Evolutionary conservation across 2,888 invertebrate genomes (phyloP).

Genomic region (Acanthosepion esculentum): DNA sequence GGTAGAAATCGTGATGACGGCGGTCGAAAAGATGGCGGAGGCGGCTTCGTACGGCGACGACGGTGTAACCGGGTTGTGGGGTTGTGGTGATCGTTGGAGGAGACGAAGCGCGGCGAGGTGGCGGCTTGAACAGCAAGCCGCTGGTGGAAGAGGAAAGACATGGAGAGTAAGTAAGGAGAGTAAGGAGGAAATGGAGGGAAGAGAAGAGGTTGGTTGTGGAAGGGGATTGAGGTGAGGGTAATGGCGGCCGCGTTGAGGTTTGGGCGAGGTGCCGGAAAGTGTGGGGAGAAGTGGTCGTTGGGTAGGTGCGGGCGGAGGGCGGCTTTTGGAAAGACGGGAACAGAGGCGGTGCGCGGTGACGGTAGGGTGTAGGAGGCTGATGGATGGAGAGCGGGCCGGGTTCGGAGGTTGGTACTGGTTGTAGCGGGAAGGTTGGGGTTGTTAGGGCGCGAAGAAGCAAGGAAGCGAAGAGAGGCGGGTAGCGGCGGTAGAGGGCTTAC

Average conservation of each 20-base stretch:
- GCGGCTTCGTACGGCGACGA: not conserved
- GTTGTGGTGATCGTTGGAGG: not conserved
- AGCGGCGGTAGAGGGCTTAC: not conserved
- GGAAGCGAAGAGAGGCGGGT: not conserved
- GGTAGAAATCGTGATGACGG: slow-evolving; percentile 39
- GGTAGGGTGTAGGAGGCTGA: not conserved
- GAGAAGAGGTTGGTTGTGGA: not conserved
- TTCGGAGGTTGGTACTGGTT: slow-evolving; percentile 33
- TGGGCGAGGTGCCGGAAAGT: slow-evolving; percentile 6
- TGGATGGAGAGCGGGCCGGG: not conserved
- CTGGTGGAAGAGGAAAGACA: not conserved
- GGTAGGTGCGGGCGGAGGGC: not conserved
- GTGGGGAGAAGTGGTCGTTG: slow-evolving; percentile 33
- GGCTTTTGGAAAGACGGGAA: slow-evolving; percentile 14
- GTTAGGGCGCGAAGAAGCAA: slow-evolving; percentile 33
- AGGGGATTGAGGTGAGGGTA: not conserved
- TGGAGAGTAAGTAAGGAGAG: not conserved
- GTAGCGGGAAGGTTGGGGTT: not conserved
- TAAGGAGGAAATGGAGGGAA: too few relatives aligned
- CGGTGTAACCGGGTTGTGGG: not conserved
- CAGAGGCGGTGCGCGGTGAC: not conserved
- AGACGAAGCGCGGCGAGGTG: not conserved
- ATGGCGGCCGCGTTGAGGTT: slow-evolving; percentile 16
- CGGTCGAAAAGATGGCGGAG: not conserved
- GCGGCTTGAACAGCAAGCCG: slow-evolving; percentile 24